Conservation (phyloP, 2,113 vertebrate genomes). For the Struthidea cinerea region DNA sequence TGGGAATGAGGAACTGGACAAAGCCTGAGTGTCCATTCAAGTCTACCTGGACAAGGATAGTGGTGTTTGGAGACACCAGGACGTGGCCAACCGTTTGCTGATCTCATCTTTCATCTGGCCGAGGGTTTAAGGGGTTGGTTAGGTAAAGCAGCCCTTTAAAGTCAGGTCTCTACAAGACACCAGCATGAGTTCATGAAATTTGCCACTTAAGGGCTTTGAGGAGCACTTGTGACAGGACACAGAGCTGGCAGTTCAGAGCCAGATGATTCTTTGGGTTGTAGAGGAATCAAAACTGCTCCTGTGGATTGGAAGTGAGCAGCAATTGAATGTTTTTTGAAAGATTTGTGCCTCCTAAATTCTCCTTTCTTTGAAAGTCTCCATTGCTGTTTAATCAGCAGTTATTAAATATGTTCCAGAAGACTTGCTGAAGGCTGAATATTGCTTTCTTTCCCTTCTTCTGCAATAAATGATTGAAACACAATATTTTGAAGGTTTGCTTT, state of each 20-base stretch:
- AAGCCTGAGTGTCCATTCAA: neutral
- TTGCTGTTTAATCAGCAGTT: neutral
- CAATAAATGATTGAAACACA: neutral
- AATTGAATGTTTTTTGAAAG: neutral
- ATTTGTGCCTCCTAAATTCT: neutral
- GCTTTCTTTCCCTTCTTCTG: neutral
- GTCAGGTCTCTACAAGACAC: neutral
- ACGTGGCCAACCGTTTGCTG: neutral
- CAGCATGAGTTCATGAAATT: neutral
- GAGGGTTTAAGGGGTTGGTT: neutral
- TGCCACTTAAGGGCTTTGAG: neutral
- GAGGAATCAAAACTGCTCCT: neutral
- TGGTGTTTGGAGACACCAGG: neutral
- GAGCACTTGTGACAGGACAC: neutral
- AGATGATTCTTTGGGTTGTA: neutral
- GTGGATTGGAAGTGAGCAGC: neutral
- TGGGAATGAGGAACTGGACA: neutral
- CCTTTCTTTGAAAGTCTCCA: neutral
- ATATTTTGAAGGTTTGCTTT: neutral
- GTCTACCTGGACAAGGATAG: neutral
- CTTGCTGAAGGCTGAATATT: neutral
- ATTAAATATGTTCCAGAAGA: neutral
- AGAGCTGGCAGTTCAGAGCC: neutral
- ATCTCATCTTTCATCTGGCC: neutral
- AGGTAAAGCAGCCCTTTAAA: neutral